phyloP scores from a whole-genome alignment of 2,888 invertebrate genomes.

The Sturmia bella region DNA sequence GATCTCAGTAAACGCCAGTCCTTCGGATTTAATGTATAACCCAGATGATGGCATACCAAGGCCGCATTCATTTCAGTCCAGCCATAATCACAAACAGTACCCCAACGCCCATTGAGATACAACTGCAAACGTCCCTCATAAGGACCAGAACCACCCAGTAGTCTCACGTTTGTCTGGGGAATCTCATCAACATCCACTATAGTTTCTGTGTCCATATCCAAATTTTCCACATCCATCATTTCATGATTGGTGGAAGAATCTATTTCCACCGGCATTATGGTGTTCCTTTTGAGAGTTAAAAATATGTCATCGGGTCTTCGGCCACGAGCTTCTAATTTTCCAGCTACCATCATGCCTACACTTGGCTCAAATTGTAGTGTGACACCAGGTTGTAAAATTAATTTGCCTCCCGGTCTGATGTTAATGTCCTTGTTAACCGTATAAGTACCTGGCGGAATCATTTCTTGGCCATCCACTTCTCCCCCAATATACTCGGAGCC shows the following conservation, averaged over 20 bases:
- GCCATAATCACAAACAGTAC: constrained; percentile 97
- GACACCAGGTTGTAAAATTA: constrained; percentile 94
- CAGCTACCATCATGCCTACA: constrained; percentile 98
- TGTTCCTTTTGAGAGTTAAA: constrained; percentile 90
- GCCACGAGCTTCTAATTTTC: constrained; percentile 92
- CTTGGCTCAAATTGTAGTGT: constrained; percentile 94
- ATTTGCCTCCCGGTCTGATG: constrained; percentile 94
- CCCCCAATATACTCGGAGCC: constrained; percentile 91
- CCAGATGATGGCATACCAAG: constrained; percentile 96
- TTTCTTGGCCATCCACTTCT: constrained; percentile 95
- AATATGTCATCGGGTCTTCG: constrained; percentile 90
- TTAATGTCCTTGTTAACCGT: constrained; percentile 96
- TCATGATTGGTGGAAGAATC: constrained; percentile 83
- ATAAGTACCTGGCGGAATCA: constrained; percentile 91
- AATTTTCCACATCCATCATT: constrained; percentile 82
- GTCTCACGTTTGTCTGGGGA: constrained; percentile 87
- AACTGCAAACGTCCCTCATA: constrained; percentile 95
- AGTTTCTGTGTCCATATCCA: constrained; percentile 84
- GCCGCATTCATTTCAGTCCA: constrained; percentile 97
- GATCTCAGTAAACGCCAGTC: constrained; percentile 93
- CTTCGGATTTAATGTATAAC: constrained; percentile 94
- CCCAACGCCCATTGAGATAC: constrained; percentile 93
- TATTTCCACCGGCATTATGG: constrained; percentile 86
- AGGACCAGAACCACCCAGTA: constrained; percentile 90
- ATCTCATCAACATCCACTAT: constrained; percentile 83